Evolutionary conservation across 92 coral and sea anemone species (phyloP), one percentile per base, ranked within the genome.

Genomic region (Parazoanthus darwini): DNA sequence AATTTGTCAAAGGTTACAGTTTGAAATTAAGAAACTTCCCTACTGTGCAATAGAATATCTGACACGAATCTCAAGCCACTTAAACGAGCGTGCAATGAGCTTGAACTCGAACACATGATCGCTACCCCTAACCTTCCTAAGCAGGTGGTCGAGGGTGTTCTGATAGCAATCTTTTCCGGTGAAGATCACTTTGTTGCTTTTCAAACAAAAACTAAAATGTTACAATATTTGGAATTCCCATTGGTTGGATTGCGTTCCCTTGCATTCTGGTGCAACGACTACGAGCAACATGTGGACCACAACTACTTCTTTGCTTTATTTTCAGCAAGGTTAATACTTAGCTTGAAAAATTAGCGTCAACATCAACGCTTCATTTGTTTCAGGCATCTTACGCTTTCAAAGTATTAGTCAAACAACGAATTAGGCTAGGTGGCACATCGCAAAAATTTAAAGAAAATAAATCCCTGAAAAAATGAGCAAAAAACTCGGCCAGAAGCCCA

Each of bases 91-190:
- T 66, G 73, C 25, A 23, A n/a, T 11, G 26, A 50, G 78, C 78
- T n/a, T 68, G 44, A 80, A 54, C 77, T 29, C 25, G 37, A 25
- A 43, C 23, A 6, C 35, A 25, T 43, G 54, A 42, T 68, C 66
- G 6, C 84, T 56, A 54, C 7, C 50, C 54, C 18, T 82, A 77
- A 66, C 76, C n/a, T 65, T 16, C 67, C 42, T 15, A 71, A 33
- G 63, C 87, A 84, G 87, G 79, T 84, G 68, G 87, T 71, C 78
- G 26, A 26, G 29, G 65, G 43, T 56, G 6, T 70, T 83, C 87
- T 48, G 79, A 84, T 72, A 84, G 67, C 66, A 70, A 82, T 82
- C 77, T 66, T 42, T 84, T 68, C 78, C 66, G 48, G 78, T 70
- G 33, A 68, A 44, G 66, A 72, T 44, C 25, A 29, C 39, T 35